Base-by-base conservation (phyloP, 2,888 invertebrate genomes). In the Pachymerium ferrugineum region DNA sequence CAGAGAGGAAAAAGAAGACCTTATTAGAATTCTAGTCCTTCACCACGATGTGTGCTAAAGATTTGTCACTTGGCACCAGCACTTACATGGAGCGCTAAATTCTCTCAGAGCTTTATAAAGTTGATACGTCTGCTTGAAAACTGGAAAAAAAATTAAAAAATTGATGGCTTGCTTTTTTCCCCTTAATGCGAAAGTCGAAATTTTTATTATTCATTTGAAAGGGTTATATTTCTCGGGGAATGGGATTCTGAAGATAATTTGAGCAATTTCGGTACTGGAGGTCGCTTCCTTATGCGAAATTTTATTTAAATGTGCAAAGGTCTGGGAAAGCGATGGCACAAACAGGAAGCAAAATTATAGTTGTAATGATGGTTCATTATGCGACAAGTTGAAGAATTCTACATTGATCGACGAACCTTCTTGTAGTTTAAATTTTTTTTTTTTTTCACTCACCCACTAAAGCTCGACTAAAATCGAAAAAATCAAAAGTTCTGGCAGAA, bases 61-160 rank as follows among this genome's bases (percentile, higher is more conserved):
- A 35, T 28, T 35, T 35, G 72, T 72, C 35, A 72, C 68, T 73
- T 73, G 68, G 62, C 73, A 74, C 54, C 35, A 31, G 28, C 47
- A 76, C 76, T 76, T 76, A 75, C 76, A 76, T 33, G 76, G 76
- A 70, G 75, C 72, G 73, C 76, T 76, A 72, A 76, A 76, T 70
- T 76, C 76, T 35, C 76, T 72, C 47, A 76, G 71, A n/a, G 76
- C 76, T 75, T 70, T 76, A 70, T 76, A 76, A 28, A 76, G 73
- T 62, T 76, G 74, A 28, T 76, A 76, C 33, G 76, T 76, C 68
- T 75, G 75, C 70, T 75, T 73, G 38, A 76, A 74, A 10, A 76
- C 76, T 76, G 72, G 16, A 62, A 72, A 31, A n/a, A 22, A 25
- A 12, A 70, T 29, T 3, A 70, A 70, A 71, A 71, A 28, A 22